A percentile compares a stretch with the other conserved stretches of the same genome.
Evolutionary conservation across 2,113 vertebrate genomes (phyloP).

Genomic region (Epinephelus lanceolatus): DNA sequence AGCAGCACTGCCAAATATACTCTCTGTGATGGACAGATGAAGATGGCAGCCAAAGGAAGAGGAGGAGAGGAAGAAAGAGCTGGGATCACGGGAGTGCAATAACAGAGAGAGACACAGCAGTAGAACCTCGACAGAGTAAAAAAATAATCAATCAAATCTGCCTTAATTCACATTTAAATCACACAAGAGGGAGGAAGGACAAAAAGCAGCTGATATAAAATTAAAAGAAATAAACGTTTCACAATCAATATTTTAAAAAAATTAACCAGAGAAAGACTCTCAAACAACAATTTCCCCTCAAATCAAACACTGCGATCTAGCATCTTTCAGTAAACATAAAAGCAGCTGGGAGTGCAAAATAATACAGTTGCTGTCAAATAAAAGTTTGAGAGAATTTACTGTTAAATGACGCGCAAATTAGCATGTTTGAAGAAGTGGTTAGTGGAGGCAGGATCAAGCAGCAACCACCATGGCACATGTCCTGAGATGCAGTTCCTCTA

Average conservation of each 20-base stretch:
- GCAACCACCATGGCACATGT: not conserved
- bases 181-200: constrained; percentile 10
- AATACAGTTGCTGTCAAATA: constrained; percentile 2
- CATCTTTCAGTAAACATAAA: not conserved
- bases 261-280: not conserved
- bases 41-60: constrained; percentile 82
- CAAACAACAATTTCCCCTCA: not conserved
- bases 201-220: not conserved
- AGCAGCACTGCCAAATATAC: constrained; percentile 77
- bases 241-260: not conserved
- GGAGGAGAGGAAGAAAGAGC: constrained; percentile 48
- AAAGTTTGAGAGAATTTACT: not conserved
- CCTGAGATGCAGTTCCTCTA: constrained; percentile 2
- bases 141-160: constrained; percentile 5
- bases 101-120: constrained; percentile 30
- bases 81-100: constrained; percentile 41
- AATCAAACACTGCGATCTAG: not conserved
- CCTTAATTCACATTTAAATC: constrained; percentile 26
- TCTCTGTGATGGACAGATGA: constrained; percentile 67
- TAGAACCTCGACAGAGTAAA: constrained; percentile 29
- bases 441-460: not conserved
- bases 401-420: not conserved
- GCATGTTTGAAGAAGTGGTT: not conserved
- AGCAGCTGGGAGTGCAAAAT: not conserved
- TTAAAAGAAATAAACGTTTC: not conserved